A percentile compares a stretch with the other conserved stretches of the same genome.
These are phyloP conservation scores for Gymnarchus niloticus DNA, from an alignment of 2,113 vertebrate genomes.

Conservation along the genomic window DNA sequence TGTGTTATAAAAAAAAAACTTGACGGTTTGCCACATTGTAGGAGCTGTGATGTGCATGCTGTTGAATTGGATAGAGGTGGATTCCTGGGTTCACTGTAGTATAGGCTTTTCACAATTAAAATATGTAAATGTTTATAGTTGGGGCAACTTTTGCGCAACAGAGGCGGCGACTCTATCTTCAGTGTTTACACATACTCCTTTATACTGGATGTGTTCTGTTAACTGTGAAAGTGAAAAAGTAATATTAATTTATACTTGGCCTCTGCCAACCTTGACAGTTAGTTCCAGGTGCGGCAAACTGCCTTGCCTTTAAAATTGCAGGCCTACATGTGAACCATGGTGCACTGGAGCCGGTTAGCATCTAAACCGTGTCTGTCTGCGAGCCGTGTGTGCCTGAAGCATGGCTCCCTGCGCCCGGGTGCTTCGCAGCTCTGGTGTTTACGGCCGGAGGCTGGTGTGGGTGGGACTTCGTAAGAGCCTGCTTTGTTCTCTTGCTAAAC, in stretches of 20 bases:
- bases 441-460: neutral
- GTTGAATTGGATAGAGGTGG: too few relatives aligned
- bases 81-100: neutral
- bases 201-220: neutral
- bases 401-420: neutral
- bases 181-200: neutral
- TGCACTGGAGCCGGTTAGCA: neutral
- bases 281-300: neutral
- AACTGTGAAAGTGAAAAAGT: too few relatives aligned
- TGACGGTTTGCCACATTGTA: slow-evolving; percentile 49
- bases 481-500: slow-evolving; percentile 51
- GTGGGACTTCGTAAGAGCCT: neutral
- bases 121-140: neutral
- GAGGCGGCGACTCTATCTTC: neutral
- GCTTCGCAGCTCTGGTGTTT: neutral
- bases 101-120: neutral
- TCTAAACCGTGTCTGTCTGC: too few relatives aligned
- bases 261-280: neutral
- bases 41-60: too few relatives aligned
- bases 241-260: neutral
- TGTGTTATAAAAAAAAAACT: slow-evolving; percentile 45
- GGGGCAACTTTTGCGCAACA: neutral
- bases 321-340: neutral
- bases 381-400: neutral
- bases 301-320: neutral